Conservation (phyloP, 2,797 vertebrate species). For the Pseudotriccus pelzelni region DNA sequence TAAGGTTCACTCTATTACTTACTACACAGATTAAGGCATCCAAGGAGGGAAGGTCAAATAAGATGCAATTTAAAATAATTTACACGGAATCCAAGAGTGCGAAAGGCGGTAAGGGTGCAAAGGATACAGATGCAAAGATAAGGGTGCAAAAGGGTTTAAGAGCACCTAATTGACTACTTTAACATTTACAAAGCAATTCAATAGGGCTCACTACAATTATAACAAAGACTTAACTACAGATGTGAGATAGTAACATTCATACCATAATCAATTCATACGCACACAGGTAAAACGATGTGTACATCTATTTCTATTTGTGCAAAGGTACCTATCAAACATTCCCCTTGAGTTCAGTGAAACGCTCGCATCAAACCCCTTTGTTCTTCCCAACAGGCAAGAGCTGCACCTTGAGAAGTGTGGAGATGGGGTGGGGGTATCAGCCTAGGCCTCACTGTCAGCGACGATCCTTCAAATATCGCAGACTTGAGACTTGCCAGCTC, state of each 20-base stretch:
- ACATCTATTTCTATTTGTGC: not conserved
- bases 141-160: not conserved
- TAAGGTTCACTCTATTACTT: not conserved
- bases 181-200: not conserved
- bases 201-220: not conserved
- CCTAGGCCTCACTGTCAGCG: rapidly evolving
- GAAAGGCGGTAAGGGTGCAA: not conserved
- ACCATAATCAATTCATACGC: not conserved
- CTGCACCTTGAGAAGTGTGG: rapidly evolving
- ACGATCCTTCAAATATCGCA: rapidly evolving
- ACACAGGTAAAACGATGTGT: not conserved
- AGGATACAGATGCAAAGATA: not conserved
- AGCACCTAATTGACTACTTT: not conserved
- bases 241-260: not conserved
- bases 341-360: not conserved
- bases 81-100: not conserved
- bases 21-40: not conserved
- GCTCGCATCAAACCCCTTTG: not conserved
- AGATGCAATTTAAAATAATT: not conserved
- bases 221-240: not conserved
- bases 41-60: not conserved
- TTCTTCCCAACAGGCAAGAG: not conserved
- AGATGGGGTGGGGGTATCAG: not conserved
- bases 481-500: not conserved
- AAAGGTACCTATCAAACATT: not conserved